Conservation (phyloP, 2,797 vertebrate genomes). For the Channallabes apus region DNA sequence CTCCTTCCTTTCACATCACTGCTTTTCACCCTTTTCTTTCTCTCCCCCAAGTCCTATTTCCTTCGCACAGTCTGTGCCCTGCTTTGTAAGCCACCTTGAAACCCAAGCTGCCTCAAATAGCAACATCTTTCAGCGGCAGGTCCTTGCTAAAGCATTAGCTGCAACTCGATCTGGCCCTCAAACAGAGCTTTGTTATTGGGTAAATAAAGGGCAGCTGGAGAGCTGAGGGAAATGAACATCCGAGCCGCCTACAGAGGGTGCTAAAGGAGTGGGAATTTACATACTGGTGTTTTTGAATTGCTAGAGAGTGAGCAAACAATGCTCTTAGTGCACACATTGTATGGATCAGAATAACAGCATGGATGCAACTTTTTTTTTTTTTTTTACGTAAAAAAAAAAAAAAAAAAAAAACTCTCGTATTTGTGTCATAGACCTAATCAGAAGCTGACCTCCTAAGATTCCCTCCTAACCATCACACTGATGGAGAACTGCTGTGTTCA, state of each 20-base stretch:
- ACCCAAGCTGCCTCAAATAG: constrained; percentile 61
- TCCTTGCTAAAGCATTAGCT: constrained; percentile 61
- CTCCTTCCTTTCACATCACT: constrained; percentile 30
- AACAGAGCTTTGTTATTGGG: constrained; percentile 57
- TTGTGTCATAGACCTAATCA: not conserved
- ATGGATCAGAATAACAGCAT: constrained; percentile 5
- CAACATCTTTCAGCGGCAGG: constrained; percentile 61
- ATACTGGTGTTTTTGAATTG: not conserved
- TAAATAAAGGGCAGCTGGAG: constrained; percentile 56
- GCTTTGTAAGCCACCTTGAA: constrained; percentile 62
- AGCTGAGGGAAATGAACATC: not conserved
- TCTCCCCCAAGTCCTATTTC: constrained; percentile 52
- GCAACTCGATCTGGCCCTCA: constrained; percentile 58
- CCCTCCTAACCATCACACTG: constrained; percentile 1
- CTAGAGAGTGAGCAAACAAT: not conserved
- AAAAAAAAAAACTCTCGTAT: not conserved
- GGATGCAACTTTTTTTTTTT: not conserved
- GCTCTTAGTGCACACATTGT: not conserved
- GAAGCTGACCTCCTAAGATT: not conserved
- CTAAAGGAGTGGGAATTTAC: constrained; percentile 52
- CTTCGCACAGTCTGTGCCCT: constrained; percentile 51
- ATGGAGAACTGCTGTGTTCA: constrained; percentile 29
- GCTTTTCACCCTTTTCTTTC: constrained; percentile 33
- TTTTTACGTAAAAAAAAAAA: not conserved
- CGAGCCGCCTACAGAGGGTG: constrained; percentile 52